These are phyloP conservation scores for Sminthurides aquaticus DNA, from an alignment of 2,888 invertebrate genomes.

Conservation along the genomic window DNA sequence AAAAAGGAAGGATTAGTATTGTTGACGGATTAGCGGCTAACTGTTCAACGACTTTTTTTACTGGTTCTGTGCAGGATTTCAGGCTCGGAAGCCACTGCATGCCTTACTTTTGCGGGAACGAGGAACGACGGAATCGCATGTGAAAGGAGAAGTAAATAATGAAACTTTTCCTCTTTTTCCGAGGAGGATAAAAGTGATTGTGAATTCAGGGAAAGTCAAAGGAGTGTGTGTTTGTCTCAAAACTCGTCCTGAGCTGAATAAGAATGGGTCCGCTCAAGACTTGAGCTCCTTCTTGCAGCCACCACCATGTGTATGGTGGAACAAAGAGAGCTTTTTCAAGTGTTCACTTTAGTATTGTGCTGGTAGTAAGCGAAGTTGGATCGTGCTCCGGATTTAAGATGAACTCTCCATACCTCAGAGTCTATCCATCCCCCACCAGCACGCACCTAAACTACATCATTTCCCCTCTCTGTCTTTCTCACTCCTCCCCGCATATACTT, in stretches of 20 bases:
- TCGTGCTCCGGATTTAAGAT: background rate
- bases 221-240: background rate
- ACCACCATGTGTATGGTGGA: background rate
- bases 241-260: constrained; percentile 16
- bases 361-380: background rate
- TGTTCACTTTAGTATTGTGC: background rate
- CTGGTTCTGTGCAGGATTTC: too few relatives aligned
- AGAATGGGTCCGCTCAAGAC: background rate
- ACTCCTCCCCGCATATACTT: background rate
- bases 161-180: background rate
- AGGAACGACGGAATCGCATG: too few relatives aligned
- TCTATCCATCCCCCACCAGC: background rate
- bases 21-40: too few relatives aligned
- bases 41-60: too few relatives aligned
- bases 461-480: background rate
- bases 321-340: constrained; percentile 7
- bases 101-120: too few relatives aligned
- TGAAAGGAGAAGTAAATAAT: background rate
- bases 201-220: background rate
- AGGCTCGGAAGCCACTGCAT: too few relatives aligned
- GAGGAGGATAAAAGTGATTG: background rate
- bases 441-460: background rate
- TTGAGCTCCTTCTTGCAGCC: background rate
- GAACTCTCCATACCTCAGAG: background rate
- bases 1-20: too few relatives aligned